Conservation (phyloP, 2,888 invertebrate genomes). For the Ornithoptera alexandrae region DNA sequence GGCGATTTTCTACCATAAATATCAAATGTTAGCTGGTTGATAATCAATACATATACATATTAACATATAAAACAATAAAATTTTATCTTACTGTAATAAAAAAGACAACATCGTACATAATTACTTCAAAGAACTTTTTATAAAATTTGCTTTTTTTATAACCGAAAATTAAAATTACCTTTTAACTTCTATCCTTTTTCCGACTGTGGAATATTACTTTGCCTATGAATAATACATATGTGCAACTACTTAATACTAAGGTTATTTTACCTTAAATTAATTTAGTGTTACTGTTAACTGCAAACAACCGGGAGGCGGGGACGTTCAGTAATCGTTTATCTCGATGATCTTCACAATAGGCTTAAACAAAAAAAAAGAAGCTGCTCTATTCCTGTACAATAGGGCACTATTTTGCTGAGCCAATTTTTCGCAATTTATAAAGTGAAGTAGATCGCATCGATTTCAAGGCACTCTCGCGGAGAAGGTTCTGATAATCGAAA, state of each 20-base stretch:
- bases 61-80: not conserved
- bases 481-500: slow-evolving; percentile 2
- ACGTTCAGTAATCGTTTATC: slow-evolving; percentile 21
- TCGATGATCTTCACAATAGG: slow-evolving; percentile 14
- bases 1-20: too few relatives aligned
- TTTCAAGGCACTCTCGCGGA: not conserved
- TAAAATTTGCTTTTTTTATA: too few relatives aligned
- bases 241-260: not conserved
- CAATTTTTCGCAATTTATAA: slow-evolving; percentile 14
- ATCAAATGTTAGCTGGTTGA: too few relatives aligned
- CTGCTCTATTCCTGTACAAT: not conserved
- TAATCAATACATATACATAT: too few relatives aligned
- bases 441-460: slow-evolving; percentile 5
- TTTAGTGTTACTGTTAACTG: slow-evolving; percentile 5
- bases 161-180: not conserved
- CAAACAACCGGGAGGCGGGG: slow-evolving; percentile 16
- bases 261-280: not conserved
- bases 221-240: not conserved
- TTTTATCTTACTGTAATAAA: not conserved
- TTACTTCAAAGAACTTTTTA: not conserved
- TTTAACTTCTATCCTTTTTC: not conserved
- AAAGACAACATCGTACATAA: not conserved
- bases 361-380: not conserved
- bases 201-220: not conserved
- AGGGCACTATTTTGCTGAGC: slow-evolving; percentile 7